phyloP scores from a whole-genome alignment of 2,797 vertebrate species.

The Meriones psammophilus region DNA sequence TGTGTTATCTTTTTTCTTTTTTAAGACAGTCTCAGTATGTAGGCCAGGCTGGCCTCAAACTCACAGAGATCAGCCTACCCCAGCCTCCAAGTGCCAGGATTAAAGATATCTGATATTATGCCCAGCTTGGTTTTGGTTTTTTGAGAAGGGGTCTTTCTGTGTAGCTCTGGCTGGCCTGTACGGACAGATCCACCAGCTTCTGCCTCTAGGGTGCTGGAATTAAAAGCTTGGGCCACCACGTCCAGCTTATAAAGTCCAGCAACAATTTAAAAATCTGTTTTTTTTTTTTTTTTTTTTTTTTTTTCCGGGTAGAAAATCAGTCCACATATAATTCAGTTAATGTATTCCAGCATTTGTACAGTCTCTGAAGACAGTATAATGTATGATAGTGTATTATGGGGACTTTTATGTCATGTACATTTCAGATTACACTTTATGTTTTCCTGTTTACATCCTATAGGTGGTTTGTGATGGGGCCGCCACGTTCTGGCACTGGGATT shows the following conservation, averaged over 20 bases:
- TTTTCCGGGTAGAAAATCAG: neutral
- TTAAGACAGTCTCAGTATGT: neutral
- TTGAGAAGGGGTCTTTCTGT: neutral
- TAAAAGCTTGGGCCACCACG: neutral
- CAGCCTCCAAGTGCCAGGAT: neutral
- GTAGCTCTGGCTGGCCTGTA: neutral
- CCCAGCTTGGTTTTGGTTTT: neutral
- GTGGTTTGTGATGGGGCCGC: constrained; percentile 99
- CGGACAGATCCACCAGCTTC: neutral
- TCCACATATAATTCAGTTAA: neutral
- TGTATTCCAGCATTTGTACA: neutral
- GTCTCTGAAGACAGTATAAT: neutral
- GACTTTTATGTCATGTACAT: accelerated
- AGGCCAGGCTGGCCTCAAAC: neutral
- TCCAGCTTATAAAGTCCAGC: neutral
- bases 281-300: neutral
- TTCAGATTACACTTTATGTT: neutral
- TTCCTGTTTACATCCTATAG: constrained; percentile 84
- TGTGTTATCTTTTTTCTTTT: no score
- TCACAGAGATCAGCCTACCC: neutral
- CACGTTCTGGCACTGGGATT: constrained; percentile 97
- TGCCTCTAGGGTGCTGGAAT: neutral
- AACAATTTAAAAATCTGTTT: neutral
- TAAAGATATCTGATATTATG: neutral
- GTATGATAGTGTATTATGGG: neutral